These are phyloP conservation scores for Reticulitermes lucifugus DNA, from an alignment of 2,888 invertebrate genomes.

Conservation along the genomic window DNA sequence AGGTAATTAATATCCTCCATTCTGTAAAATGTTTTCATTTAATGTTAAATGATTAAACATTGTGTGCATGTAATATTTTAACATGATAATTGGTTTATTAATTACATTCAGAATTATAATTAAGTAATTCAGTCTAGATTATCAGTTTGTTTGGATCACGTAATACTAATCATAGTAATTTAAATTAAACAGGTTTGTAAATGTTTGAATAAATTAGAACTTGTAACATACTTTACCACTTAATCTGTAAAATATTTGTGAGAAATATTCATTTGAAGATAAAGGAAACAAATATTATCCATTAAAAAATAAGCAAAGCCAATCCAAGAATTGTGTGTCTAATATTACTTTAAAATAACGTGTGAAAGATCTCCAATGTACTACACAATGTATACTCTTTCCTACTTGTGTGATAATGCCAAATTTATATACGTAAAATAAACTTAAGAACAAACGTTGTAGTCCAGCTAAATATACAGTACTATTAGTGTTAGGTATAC, in stretches of 20 bases:
- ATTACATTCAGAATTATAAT: background rate
- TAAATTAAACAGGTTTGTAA: background rate
- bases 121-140: background rate
- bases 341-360: constrained; percentile 20
- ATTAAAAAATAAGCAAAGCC: background rate
- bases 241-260: background rate
- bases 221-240: background rate
- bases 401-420: constrained; percentile 35
- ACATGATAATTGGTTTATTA: background rate
- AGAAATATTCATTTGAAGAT: background rate
- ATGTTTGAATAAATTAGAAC: constrained; percentile 2
- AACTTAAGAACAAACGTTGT: constrained; percentile 14
- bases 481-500: background rate
- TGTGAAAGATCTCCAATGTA: constrained; percentile 34
- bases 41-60: background rate
- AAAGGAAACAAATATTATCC: background rate
- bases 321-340: background rate
- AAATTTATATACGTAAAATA: constrained; percentile 38
- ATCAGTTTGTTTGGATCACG: background rate
- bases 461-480: constrained; percentile 4
- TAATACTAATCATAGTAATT: background rate
- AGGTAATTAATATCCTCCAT: background rate
- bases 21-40: constrained; percentile 6
- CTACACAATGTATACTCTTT: constrained; percentile 38
- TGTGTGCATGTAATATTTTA: background rate